Percentiles rank a stretch among this genome's conserved stretches.
Conservation (phyloP, 2,888 invertebrate genomes). For the Cetonia aurata region DNA sequence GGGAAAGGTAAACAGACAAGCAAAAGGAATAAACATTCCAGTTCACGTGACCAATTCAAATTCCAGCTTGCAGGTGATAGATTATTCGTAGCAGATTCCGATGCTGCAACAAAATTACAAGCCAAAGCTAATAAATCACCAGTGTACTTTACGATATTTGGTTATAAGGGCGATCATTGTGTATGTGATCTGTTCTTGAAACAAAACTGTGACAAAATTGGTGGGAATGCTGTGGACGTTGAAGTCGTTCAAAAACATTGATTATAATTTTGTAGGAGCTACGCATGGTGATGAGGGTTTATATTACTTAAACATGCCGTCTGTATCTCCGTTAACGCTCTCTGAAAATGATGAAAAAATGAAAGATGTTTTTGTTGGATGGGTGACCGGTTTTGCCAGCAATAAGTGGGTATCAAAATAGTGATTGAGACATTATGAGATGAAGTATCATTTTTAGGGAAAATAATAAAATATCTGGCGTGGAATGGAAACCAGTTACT, state of each 20-base stretch:
- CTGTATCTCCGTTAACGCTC: constrained; percentile 15
- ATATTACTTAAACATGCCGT: constrained; percentile 24
- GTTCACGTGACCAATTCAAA: background rate
- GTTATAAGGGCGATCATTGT: constrained; percentile 31
- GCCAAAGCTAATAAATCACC: constrained; percentile 70
- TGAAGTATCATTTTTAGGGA: constrained; percentile 16
- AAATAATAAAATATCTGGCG: constrained; percentile 6
- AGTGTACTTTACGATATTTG: constrained; percentile 69
- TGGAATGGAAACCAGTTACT: constrained; percentile 30
- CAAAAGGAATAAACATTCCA: background rate
- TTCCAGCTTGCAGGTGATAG: constrained; percentile 73
- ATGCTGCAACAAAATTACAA: constrained; percentile 71
- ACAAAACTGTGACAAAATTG: constrained; percentile 14
- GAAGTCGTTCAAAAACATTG: background rate
- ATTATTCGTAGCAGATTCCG: constrained; percentile 70
- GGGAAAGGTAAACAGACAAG: constrained; percentile 46
- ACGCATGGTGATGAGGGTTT: constrained; percentile 39
- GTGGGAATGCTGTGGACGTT: no score
- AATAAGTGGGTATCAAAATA: constrained; percentile 10
- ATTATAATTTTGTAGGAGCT: constrained; percentile 28
- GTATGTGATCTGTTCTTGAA: constrained; percentile 5
- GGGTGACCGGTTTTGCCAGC: constrained; percentile 34
- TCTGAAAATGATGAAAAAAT: constrained; percentile 34
- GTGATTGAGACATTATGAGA: background rate
- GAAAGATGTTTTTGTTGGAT: constrained; percentile 32